These are phyloP conservation scores for Incurvaria masculella DNA, from an alignment of 2,888 invertebrate species.

Conservation along the genomic window DNA sequence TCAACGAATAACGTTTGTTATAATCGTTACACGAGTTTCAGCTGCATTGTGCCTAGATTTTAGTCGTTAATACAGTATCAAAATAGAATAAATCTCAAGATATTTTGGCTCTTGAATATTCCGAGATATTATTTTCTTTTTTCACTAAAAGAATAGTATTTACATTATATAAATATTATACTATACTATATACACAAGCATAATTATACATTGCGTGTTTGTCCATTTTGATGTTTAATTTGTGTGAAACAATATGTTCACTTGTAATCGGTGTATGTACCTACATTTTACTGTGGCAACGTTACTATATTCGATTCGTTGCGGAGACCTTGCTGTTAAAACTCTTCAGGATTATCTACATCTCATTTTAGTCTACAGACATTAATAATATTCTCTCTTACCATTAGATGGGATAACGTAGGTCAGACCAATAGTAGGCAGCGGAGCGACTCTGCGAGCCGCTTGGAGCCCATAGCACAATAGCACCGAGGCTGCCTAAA, in stretches of 20 bases:
- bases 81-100: constrained; percentile 53
- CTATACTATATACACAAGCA: constrained; percentile 46
- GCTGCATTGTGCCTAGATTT: constrained; percentile 60
- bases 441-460: neutral
- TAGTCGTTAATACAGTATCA: constrained; percentile 55
- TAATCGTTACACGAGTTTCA: constrained; percentile 56
- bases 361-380: too few relatives aligned
- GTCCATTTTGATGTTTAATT: constrained; percentile 51
- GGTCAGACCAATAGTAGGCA: too few relatives aligned
- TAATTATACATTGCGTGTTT: constrained; percentile 53
- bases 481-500: constrained; percentile 55
- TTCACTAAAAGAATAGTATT: constrained; percentile 51
- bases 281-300: neutral
- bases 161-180: constrained; percentile 55
- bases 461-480: constrained; percentile 44
- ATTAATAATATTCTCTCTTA: too few relatives aligned
- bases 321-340: too few relatives aligned
- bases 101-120: constrained; percentile 58
- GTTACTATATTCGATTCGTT: too few relatives aligned
- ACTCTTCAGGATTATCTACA: too few relatives aligned
- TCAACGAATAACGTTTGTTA: constrained; percentile 54
- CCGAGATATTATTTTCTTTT: constrained; percentile 55
- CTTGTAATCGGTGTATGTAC: constrained; percentile 12
- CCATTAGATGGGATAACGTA: too few relatives aligned
- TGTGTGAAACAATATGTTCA: constrained; percentile 52